These are phyloP conservation scores for Drosophila mercatorum DNA, from an alignment of 2,888 invertebrate species.

Conservation along the genomic window DNA sequence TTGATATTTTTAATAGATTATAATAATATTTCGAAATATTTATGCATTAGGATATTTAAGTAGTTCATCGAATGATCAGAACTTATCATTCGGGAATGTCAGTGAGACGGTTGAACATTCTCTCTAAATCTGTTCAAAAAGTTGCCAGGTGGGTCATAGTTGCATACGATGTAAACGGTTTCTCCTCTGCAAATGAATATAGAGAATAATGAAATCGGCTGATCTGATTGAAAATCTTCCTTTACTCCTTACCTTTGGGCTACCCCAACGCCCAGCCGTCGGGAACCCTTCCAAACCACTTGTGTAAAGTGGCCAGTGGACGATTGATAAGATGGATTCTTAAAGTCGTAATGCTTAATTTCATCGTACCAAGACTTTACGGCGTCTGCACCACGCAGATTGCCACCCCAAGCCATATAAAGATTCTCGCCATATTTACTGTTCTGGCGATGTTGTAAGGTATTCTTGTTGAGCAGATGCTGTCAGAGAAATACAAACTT, in stretches of 20 bases:
- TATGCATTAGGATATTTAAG: background rate
- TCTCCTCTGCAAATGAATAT: conserved; percentile 40
- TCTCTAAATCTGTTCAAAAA: conserved; percentile 32
- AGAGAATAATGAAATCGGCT: background rate
- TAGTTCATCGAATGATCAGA: background rate
- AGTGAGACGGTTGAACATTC: conserved; percentile 44
- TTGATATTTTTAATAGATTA: background rate
- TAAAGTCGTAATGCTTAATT: conserved; percentile 88
- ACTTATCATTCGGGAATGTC: background rate
- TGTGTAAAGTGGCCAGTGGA: conserved; percentile 94
- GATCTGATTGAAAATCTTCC: background rate
- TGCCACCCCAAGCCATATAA: conserved; percentile 90
- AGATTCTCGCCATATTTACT: conserved; percentile 94
- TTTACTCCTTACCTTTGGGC: conserved; percentile 85
- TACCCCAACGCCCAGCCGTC: conserved; percentile 91
- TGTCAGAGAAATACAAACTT: background rate
- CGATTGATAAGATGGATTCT: conserved; percentile 87
- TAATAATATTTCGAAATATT: no score
- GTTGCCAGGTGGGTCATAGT: conserved; percentile 70
- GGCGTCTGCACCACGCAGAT: conserved; percentile 88
- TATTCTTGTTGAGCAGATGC: conserved; percentile 86
- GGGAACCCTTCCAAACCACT: conserved; percentile 91
- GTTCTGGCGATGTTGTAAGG: conserved; percentile 90
- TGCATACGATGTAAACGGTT: conserved; percentile 62
- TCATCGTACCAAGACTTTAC: conserved; percentile 93